phyloP scores from a whole-genome alignment of 2,113 vertebrate genomes.

The Phalacrocorax brasilianus region DNA sequence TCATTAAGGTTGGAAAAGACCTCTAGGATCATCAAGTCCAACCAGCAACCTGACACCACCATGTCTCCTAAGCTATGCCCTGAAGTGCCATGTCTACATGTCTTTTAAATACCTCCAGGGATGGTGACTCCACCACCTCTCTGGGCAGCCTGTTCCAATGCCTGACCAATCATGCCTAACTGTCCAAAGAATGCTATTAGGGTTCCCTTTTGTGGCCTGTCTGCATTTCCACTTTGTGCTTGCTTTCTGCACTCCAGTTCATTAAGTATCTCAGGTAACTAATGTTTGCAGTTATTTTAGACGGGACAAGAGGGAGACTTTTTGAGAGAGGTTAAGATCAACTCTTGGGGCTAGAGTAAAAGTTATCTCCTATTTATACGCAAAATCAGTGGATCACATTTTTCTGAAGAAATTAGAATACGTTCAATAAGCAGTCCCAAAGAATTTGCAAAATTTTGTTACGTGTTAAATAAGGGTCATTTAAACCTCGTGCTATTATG shows the following conservation, averaged over 20 bases:
- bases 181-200: background rate
- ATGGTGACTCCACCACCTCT: too few species aligned
- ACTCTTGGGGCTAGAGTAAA: background rate
- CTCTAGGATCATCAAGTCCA: too few species aligned
- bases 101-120: too few species aligned
- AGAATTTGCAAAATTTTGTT: background rate
- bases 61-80: too few species aligned
- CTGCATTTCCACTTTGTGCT: background rate
- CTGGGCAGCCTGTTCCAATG: too few species aligned
- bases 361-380: background rate
- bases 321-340: background rate
- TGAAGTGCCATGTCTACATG: too few species aligned
- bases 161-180: background rate
- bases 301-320: background rate
- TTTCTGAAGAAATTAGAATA: background rate
- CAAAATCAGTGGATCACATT: background rate
- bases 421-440: background rate
- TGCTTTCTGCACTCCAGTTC: background rate
- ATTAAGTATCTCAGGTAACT: background rate
- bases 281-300: background rate
- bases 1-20: too few species aligned
- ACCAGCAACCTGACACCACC: too few species aligned
- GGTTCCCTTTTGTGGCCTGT: background rate
- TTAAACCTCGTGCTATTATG: background rate
- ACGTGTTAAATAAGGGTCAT: background rate